Evolutionary conservation across 2,888 invertebrate species (phyloP), one percentile per base, ranked within the genome.

Genomic region (Subacronicta megacephala): DNA sequence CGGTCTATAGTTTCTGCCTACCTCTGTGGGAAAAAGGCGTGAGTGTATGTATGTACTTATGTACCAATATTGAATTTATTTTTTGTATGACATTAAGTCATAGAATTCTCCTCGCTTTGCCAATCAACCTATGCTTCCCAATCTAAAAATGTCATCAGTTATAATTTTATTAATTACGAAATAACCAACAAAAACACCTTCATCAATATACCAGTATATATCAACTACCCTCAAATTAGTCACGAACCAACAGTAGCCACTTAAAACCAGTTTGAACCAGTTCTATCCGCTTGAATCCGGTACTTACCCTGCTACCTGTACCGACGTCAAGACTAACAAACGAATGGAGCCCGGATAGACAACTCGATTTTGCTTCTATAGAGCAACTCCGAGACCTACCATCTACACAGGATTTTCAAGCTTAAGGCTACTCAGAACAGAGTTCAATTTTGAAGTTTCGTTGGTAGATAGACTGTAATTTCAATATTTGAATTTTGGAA

Each of bases 401-500:
- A 0, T 9, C 0, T 12, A 6, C 54, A 60, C 5, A 10, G 29
- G 23, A 70, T 57, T 60, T 61, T 13, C 31, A 57, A 51, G 54
- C 44, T 20, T 38, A 43, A 1, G 3, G 2, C 0, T 0, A 0
- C 0, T 6, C 0, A 1, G 2, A 7, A 47, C 55, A 67, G 26
- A 42, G 59, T 45, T n/a, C 6, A 9, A 9, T 58, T 46, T 71
- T 26, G 5, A 10, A 16, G 1, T 42, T n/a, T 33, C n/a, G 26
- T 26, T 44, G 5, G 45, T 47, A 53, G 57, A 42, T 49, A 49
- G 57, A 60, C 63, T 50, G 61, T 37, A 72, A 66, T 67, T 53
- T 64, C 75, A 75, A 81, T 79, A 79, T 79, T 81, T 73, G 78
- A 67, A 78, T 76, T 72, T 70, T 64, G 64, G 47, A 58, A 50